Base-by-base conservation (phyloP, 2,113 vertebrate species). In the Tupaia chinensis region DNA sequence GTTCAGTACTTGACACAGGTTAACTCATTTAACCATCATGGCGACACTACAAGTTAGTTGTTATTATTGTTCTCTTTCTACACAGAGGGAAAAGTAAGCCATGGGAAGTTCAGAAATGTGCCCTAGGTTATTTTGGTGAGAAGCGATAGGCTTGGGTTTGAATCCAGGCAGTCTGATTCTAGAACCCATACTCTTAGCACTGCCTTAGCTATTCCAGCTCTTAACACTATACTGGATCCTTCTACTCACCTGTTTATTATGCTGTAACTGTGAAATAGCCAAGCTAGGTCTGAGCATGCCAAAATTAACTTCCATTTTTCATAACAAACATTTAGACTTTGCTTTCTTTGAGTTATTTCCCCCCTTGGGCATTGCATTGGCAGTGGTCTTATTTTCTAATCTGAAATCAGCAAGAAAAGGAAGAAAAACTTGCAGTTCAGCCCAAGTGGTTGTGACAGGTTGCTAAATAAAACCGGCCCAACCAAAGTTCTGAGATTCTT, bases 401-500 rank as follows among this genome's bases (percentile, higher is more conserved):
- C 74, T 95, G 34, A 86, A 96, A 78, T 94, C 82, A 95, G 76
- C 63, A 79, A 79, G 86, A 92, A 96, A 89, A 80, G 34, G 88
- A 81, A 78, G 86, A 92, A 96, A 96, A 93, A 44, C 29, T 86
- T 96, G 16, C 81, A 87, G 12, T 87, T 92, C 54, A 95, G 29
- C 19, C 93, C 69, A 53, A 29, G 10, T 89, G 89, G 63, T 79
- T 97, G 87, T 68, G 97, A 14, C 63, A 96, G 86, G 92, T 85
- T 94, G 80, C 96, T 95, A 95, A 97, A 95, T 95, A 98, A 97
- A 94, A 85, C 81, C 92, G 83, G 83, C 84, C 89, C 44, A 91
- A 25, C 69, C 96, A 56, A 97, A 91, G 23, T 91, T 97, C 66
- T 95, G 86, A 96, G 95, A 69, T 56, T 89, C 32, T 97, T 93